Percentiles rank a stretch among this genome's conserved stretches.
These are phyloP conservation scores for Phataginus tetradactyla DNA, from an alignment of 2,797 vertebrate species.

Conservation along the genomic window DNA sequence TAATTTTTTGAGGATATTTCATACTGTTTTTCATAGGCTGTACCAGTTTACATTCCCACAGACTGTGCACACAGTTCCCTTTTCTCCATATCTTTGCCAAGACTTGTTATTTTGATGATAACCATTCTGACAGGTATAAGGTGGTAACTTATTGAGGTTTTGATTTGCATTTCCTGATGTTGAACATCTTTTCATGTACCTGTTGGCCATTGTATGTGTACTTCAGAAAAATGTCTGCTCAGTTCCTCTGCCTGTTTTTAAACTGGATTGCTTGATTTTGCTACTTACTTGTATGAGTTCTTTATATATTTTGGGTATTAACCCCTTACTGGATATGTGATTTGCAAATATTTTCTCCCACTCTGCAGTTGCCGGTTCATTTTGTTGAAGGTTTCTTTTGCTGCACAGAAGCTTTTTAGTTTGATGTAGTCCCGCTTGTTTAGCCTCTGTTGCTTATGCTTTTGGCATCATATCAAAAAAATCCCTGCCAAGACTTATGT, in stretches of 20 bases:
- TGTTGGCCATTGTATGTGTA: neutral
- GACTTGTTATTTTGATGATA: neutral
- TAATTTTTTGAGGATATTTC: neutral
- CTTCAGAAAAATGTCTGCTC: neutral
- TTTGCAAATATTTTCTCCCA: neutral
- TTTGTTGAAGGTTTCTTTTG: neutral
- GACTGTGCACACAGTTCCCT: neutral
- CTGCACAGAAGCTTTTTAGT: neutral
- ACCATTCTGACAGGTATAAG: neutral
- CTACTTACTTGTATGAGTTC: neutral
- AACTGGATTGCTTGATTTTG: neutral
- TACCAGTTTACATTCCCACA: neutral
- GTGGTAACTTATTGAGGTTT: neutral
- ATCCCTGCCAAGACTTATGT: neutral
- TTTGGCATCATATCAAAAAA: neutral
- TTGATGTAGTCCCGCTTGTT: neutral
- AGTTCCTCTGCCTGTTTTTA: neutral
- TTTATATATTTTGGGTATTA: neutral
- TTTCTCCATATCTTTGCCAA: neutral
- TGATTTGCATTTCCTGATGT: neutral
- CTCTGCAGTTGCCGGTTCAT: neutral
- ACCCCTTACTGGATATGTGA: neutral
- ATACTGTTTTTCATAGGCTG: neutral
- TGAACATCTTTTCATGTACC: neutral
- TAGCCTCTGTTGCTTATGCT: neutral